phyloP scores from a whole-genome alignment of 2,113 vertebrate genomes.

The Gallinago paraguaiae region DNA sequence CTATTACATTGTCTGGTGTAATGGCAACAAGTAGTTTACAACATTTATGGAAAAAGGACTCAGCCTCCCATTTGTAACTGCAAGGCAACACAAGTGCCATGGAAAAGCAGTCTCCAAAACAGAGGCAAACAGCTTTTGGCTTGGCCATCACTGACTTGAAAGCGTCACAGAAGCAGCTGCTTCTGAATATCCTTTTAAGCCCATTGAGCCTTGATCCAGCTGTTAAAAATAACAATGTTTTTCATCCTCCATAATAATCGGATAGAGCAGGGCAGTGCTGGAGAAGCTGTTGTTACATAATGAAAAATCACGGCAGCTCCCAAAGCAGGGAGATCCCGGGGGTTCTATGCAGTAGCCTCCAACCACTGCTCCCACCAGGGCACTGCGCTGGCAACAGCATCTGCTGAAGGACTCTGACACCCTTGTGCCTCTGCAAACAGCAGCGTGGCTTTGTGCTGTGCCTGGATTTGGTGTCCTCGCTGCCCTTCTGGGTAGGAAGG shows the following conservation, averaged over 20 bases:
- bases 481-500: not conserved
- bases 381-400: not conserved
- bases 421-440: not conserved
- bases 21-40: not conserved
- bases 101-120: not conserved
- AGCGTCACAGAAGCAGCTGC: not conserved
- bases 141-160: not conserved
- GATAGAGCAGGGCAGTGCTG: not conserved
- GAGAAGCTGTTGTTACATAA: not conserved
- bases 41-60: not conserved
- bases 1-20: not conserved
- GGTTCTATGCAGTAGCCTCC: not conserved
- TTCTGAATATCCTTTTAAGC: constrained; percentile 36
- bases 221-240: constrained; percentile 66
- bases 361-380: not conserved
- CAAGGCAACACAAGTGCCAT: not conserved
- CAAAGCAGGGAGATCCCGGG: not conserved
- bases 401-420: not conserved
- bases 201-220: constrained; percentile 33
- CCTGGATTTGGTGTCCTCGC: not conserved
- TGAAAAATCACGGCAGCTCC: not conserved
- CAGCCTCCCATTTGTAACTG: not conserved
- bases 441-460: not conserved
- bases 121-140: not conserved
- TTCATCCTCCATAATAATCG: constrained; percentile 28